These are phyloP conservation scores for Cremastinae sp. DNA, from an alignment of 2,888 invertebrate species.

Conservation along the genomic window DNA sequence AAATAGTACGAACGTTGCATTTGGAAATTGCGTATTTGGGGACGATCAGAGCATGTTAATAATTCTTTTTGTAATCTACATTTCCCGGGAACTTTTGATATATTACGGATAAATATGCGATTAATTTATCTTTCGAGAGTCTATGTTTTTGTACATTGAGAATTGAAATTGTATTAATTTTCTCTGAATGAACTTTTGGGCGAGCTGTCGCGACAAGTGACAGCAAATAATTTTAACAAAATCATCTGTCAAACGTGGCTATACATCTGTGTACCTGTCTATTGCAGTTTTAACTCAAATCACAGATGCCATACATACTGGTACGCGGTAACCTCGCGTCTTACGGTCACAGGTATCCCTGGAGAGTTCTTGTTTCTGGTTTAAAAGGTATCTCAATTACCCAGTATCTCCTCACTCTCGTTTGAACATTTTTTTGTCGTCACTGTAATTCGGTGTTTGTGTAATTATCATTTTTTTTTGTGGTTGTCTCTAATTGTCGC, in stretches of 20 bases:
- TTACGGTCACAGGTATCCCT: constrained; percentile 92
- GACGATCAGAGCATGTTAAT: too few relatives aligned
- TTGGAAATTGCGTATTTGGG: too few relatives aligned
- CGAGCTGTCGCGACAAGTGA: constrained; percentile 16
- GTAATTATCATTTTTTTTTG: background rate
- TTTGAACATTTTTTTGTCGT: constrained; percentile 8
- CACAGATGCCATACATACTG: constrained; percentile 92
- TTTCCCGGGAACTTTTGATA: too few relatives aligned
- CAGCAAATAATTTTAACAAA: constrained; percentile 2
- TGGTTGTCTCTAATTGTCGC: too few relatives aligned
- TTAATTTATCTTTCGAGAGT: too few relatives aligned
- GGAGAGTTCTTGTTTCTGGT: constrained; percentile 93
- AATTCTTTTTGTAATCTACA: too few relatives aligned
- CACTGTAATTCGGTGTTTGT: background rate
- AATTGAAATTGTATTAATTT: too few relatives aligned
- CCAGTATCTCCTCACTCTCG: constrained; percentile 38
- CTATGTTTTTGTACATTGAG: too few relatives aligned
- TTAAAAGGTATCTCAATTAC: constrained; percentile 85
- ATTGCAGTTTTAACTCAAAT: constrained; percentile 66
- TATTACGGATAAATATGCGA: too few relatives aligned
- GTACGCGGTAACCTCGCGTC: constrained; percentile 94
- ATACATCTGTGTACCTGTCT: constrained; percentile 57
- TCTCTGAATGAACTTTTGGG: constrained; percentile 13
- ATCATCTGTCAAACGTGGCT: constrained; percentile 6
- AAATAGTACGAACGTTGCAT: too few relatives aligned